Evolutionary conservation across 2,797 vertebrate species (phyloP).

Genomic region (Sebastolobus altivelis): DNA sequence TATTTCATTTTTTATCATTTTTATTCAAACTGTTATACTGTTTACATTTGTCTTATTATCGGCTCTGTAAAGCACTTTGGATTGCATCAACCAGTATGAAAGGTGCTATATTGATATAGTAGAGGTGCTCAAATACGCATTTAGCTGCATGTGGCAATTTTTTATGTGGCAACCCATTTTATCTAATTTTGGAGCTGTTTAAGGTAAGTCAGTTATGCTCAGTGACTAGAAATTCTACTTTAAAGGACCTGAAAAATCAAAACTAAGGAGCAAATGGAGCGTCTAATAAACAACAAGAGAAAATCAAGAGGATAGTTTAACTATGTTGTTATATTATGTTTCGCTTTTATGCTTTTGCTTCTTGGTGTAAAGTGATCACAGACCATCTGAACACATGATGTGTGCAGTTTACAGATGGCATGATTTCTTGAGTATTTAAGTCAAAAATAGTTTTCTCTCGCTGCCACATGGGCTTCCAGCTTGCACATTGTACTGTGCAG

Average conservation of each 20-base stretch:
- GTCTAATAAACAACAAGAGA: constrained; percentile 8
- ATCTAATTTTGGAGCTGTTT: constrained; percentile 10
- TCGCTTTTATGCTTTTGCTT: background rate
- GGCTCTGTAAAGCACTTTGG: background rate
- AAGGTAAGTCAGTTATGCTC: background rate
- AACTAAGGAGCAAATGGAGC: background rate
- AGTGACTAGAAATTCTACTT: background rate
- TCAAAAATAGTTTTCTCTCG: background rate
- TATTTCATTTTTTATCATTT: rapidly evolving
- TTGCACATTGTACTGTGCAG: background rate
- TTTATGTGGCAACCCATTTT: background rate
- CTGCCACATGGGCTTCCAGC: background rate
- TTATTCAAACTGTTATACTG: background rate
- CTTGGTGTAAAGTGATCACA: constrained; percentile 24
- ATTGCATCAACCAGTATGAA: background rate
- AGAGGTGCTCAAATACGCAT: background rate
- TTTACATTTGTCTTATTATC: background rate
- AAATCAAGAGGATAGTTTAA: constrained; percentile 14
- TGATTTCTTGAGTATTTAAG: constrained; percentile 1
- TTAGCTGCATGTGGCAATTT: background rate
- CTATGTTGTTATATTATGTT: background rate
- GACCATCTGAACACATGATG: background rate
- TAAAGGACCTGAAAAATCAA: constrained; percentile 3
- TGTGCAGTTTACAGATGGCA: background rate
- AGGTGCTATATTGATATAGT: background rate